Conservation (phyloP, 2,113 vertebrate species). For the Micromys minutus region DNA sequence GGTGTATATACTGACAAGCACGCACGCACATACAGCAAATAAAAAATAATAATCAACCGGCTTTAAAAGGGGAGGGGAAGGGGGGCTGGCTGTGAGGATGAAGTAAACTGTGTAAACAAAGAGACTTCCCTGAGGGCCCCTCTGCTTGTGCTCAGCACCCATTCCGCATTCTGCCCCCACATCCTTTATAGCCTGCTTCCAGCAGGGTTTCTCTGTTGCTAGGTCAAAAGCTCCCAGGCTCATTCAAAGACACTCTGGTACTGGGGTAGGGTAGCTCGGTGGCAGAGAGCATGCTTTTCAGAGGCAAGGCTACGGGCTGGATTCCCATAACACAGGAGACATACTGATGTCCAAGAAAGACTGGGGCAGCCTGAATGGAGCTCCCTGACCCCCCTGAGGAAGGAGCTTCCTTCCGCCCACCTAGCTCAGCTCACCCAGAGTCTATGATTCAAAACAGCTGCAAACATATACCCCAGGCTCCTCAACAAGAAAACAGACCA, state of each 20-base stretch:
- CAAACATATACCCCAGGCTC: constrained; percentile 24
- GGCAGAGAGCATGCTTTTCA: not conserved
- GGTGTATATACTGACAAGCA: not conserved
- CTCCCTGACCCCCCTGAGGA: not conserved
- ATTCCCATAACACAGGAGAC: not conserved
- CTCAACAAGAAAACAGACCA: constrained; percentile 49
- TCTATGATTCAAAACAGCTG: constrained; percentile 61
- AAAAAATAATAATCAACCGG: not conserved
- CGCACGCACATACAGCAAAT: not conserved
- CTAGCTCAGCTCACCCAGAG: not conserved
- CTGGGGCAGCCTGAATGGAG: not conserved
- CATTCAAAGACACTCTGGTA: not conserved
- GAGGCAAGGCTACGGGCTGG: not conserved
- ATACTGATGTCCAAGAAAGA: not conserved
- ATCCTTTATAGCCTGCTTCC: not conserved
- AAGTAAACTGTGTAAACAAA: not conserved
- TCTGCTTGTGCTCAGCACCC: too few relatives aligned
- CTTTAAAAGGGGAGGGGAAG: not conserved
- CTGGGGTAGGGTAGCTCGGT: not conserved
- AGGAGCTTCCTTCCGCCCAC: constrained; percentile 23
- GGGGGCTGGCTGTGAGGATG: not conserved
- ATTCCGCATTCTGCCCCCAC: not conserved
- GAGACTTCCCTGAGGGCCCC: not conserved
- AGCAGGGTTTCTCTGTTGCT: not conserved
- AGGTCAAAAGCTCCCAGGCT: not conserved